Evolutionary conservation across 1,140 invertebrate genomes (phyloP).

Genomic region (Forficula auricularia): DNA sequence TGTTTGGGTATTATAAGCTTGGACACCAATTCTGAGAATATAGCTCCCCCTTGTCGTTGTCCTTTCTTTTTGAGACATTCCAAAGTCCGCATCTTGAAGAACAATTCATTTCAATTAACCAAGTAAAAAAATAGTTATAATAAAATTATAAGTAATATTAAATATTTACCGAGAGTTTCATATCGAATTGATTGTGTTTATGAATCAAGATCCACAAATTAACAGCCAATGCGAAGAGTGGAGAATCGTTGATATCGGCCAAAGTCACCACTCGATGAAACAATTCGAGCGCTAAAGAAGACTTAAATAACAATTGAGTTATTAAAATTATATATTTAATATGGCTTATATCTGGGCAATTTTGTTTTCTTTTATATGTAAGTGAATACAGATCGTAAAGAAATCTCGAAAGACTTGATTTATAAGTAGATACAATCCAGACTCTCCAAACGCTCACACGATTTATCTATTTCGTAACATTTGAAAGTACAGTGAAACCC

Average conservation of each 20-base stretch:
- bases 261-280: constrained; percentile 51
- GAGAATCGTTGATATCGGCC: constrained; percentile 42
- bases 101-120: background rate
- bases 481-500: no score
- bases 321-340: background rate
- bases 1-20: background rate
- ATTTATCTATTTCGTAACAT: no score
- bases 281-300: constrained; percentile 49
- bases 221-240: constrained; percentile 41
- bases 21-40: constrained; percentile 2
- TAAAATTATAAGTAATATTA: constrained; percentile 1
- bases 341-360: no score
- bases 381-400: no score
- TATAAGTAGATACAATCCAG: no score
- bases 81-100: constrained; percentile 8
- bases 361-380: no score
- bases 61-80: constrained; percentile 13
- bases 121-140: background rate
- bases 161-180: constrained; percentile 29
- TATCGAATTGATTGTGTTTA: constrained; percentile 35
- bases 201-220: constrained; percentile 66
- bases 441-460: no score
- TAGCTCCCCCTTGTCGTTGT: constrained; percentile 1
- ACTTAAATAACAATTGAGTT: constrained; percentile 22
- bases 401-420: no score